phyloP scores from a whole-genome alignment of 2,797 vertebrate genomes.

The Tinamus major region DNA sequence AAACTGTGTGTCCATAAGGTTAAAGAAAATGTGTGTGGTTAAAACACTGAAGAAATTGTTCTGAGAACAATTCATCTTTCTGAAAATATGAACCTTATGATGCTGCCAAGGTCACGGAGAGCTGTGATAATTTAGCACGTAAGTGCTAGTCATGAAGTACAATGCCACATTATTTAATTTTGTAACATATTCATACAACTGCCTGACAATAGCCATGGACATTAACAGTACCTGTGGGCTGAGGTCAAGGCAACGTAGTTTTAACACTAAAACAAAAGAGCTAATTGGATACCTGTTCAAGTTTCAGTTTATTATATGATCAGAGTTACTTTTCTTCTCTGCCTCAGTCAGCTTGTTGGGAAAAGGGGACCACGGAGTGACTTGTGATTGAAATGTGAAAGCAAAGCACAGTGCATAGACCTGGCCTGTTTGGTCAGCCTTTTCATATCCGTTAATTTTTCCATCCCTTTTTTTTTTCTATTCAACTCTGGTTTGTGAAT shows the following conservation, averaged over 20 bases:
- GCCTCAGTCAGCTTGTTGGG: not conserved
- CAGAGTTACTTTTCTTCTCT: not conserved
- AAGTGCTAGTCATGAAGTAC: slow-evolving; percentile 66
- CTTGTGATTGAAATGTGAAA: not conserved
- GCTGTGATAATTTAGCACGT: slow-evolving; percentile 72
- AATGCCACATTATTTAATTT: slow-evolving; percentile 74
- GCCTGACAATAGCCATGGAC: slow-evolving; percentile 66
- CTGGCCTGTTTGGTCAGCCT: not conserved
- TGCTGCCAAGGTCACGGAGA: slow-evolving; percentile 76
- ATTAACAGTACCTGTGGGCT: slow-evolving; percentile 58
- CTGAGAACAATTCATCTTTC: slow-evolving; percentile 73
- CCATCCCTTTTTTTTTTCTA: not conserved
- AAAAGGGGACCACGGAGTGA: not conserved
- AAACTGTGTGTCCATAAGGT: slow-evolving; percentile 27
- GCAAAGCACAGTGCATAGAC: not conserved
- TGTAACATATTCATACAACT: slow-evolving; percentile 63
- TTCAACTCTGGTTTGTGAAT: not conserved
- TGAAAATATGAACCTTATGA: slow-evolving; percentile 72
- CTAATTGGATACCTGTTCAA: slow-evolving; percentile 68
- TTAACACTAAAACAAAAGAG: slow-evolving; percentile 63
- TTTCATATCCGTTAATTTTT: not conserved
- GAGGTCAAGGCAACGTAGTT: slow-evolving; percentile 60
- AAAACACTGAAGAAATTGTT: slow-evolving; percentile 68
- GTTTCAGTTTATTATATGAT: slow-evolving; percentile 49
- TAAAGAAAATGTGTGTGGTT: slow-evolving; percentile 59